Conservation (phyloP, 2,888 invertebrate species). For the Melanostoma mellinum region DNA sequence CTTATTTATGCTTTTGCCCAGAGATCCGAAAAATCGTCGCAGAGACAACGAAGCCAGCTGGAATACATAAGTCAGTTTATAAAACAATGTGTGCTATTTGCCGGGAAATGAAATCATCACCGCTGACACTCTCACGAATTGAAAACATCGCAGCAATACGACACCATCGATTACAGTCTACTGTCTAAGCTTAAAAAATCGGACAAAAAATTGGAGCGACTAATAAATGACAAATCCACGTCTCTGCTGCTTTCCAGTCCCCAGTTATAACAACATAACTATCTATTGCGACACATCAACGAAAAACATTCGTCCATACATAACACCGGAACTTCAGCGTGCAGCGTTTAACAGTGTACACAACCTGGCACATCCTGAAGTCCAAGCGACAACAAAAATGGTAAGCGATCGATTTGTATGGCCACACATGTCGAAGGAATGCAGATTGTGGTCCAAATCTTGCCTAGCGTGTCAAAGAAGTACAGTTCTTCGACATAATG, state of each 20-base stretch:
- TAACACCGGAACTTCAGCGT: no score
- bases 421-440: constrained; percentile 2
- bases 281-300: no score
- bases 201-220: constrained; percentile 37
- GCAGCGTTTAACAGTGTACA: no score
- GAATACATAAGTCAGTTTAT: constrained; percentile 71
- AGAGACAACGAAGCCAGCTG: constrained; percentile 77
- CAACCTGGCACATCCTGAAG: no score
- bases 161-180: neutral
- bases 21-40: constrained; percentile 76
- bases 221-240: constrained; percentile 30
- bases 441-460: neutral
- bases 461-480: no score
- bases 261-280: neutral
- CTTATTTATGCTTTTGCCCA: constrained; percentile 76
- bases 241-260: neutral
- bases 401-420: constrained; percentile 11
- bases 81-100: constrained; percentile 21
- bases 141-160: neutral
- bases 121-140: constrained; percentile 10
- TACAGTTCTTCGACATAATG: no score
- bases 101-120: constrained; percentile 7
- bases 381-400: constrained; percentile 1
- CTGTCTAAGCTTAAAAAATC: constrained; percentile 5
- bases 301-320: no score